These are phyloP conservation scores for Alaudala cheleensis DNA, from an alignment of 2,113 vertebrate genomes.

Conservation along the genomic window DNA sequence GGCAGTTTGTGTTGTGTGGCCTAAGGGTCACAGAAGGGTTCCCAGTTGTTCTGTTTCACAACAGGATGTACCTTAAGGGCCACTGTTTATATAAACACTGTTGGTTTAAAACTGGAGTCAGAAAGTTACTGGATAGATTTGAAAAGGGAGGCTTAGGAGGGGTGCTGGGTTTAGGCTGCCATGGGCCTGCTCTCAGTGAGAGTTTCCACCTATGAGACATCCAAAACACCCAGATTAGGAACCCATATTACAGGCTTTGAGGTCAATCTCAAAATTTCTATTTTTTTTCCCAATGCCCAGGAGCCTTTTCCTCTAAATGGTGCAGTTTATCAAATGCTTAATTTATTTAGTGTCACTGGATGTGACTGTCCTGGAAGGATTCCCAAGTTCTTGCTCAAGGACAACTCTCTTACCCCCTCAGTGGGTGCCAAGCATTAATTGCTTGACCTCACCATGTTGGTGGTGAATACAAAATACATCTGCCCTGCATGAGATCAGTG, in stretches of 20 bases:
- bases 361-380: background rate
- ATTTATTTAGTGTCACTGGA: background rate
- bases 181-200: background rate
- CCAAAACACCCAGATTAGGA: background rate
- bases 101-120: background rate
- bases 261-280: background rate
- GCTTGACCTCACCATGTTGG: background rate
- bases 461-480: background rate
- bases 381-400: background rate
- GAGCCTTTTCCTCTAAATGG: background rate
- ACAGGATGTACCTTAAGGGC: background rate
- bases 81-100: background rate
- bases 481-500: background rate
- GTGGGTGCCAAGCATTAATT: background rate
- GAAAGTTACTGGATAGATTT: background rate
- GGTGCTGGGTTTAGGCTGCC: background rate
- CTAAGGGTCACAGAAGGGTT: constrained; percentile 13
- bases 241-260: background rate
- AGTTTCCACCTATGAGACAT: background rate
- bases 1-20: background rate
- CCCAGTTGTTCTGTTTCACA: background rate
- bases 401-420: background rate
- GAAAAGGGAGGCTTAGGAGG: background rate
- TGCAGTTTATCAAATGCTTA: background rate
- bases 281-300: background rate